These are phyloP conservation scores for Hylaeus anthracinus DNA, from an alignment of 1,140 invertebrate species.

Conservation along the genomic window DNA sequence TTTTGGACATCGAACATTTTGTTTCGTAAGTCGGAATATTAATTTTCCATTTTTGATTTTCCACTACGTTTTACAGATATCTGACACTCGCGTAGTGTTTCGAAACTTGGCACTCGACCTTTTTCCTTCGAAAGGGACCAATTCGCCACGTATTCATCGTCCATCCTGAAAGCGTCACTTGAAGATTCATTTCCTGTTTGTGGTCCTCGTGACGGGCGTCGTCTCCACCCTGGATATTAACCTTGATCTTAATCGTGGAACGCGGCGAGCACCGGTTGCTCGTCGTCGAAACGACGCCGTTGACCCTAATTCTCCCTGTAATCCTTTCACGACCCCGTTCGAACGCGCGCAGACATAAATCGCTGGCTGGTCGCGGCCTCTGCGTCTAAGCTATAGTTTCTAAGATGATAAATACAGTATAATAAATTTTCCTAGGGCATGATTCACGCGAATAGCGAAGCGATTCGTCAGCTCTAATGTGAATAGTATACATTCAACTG, in stretches of 20 bases:
- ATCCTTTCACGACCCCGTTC: conserved; percentile 50
- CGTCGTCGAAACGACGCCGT: conserved; percentile 39
- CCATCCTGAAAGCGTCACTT: neutral
- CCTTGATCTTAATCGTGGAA: conserved; percentile 36
- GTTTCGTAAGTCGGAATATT: too few relatives aligned
- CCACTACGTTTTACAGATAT: too few relatives aligned
- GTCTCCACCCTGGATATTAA: conserved; percentile 22
- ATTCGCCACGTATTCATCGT: neutral
- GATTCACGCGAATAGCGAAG: conserved; percentile 60
- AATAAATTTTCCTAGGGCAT: conserved; percentile 68
- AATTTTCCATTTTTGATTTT: too few relatives aligned
- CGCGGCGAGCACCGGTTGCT: conserved; percentile 12
- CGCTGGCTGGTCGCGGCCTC: neutral
- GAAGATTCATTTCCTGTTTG: neutral
- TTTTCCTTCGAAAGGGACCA: neutral
- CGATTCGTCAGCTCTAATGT: conserved; percentile 57
- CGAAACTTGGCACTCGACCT: neutral
- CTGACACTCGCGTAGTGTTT: too few relatives aligned
- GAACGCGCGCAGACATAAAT: conserved; percentile 50
- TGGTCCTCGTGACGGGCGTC: neutral
- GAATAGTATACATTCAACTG: conserved; percentile 61
- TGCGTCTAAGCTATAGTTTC: conserved; percentile 41
- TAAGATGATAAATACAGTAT: conserved; percentile 64
- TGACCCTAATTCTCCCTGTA: conserved; percentile 54
- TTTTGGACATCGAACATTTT: too few relatives aligned